Base-by-base conservation (phyloP, 2,888 invertebrate species). In the Chaetogeoica ovagalla region DNA sequence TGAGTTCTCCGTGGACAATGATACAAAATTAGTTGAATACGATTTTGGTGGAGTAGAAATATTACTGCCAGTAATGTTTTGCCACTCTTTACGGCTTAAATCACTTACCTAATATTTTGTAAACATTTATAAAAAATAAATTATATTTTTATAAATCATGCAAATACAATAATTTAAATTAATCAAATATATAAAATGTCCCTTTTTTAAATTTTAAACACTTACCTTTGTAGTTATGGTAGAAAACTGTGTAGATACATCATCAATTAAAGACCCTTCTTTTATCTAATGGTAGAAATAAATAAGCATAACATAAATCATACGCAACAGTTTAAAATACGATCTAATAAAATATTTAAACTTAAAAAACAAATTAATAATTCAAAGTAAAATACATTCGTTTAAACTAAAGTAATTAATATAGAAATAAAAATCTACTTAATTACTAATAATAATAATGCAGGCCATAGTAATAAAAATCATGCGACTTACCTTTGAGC, bases 191-290 rank as follows among this genome's bases (percentile, higher is more conserved):
- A 68, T 30, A 60, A 60, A 59, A 48, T 77, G 5, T 11, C 17
- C 23, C 23, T 15, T 60, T 30, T 70, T 60, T 57, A 21, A 43
- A 0, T 48, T 43, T 11, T 15, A 71, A 71, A 1, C 39, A 21
- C 84, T 84, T 87, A 91, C 91, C 91, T 91, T 91, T 84, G 86
- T 87, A 83, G 91, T 89, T 85, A 91, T 87, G 86, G 86, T 89
- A 85, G 89, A 87, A 84, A 91, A 90, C 86, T 91, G 91, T 83
- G 86, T 86, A 83, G 90, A 89, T 85, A 91, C 89, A 84, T 89
- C 90, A 85, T 91, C 91, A 87, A 91, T 87, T 85, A 91, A 88
- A 84, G 89, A 89, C 85, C 91, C 91, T 84, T 91, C 91, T 87
- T 90, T 91, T 85, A 91, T 91, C 91, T 91, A 88, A 39, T 52